Evolutionary conservation across 2,113 vertebrate species (phyloP).

Genomic region (Nibea coibor): DNA sequence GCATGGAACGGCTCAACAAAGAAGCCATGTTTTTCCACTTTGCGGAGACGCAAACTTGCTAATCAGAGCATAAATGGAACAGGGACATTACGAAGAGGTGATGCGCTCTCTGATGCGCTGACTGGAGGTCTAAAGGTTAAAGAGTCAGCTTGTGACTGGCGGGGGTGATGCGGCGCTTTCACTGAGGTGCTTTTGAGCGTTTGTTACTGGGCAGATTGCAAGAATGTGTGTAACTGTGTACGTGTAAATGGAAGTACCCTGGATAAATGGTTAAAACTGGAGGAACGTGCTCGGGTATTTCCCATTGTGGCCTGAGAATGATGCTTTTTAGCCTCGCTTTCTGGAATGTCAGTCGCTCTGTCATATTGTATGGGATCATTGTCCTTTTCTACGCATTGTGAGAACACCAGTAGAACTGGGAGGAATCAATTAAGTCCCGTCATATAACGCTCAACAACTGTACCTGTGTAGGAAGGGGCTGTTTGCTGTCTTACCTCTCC

Average conservation of each 20-base stretch:
- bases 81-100: no score
- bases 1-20: no score
- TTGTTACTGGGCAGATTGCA: no score
- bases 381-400: not conserved
- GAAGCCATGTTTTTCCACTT: no score
- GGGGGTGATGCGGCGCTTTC: no score
- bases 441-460: not conserved
- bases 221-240: no score
- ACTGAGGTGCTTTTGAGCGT: no score
- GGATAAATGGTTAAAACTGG: not conserved
- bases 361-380: conserved; percentile 9
- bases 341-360: not conserved
- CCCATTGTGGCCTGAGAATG: not conserved
- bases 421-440: conserved; percentile 1
- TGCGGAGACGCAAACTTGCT: no score
- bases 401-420: not conserved
- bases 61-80: no score
- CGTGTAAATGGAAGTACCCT: not conserved
- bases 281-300: not conserved
- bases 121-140: no score
- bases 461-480: not conserved
- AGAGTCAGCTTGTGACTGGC: no score
- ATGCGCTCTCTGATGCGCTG: no score
- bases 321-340: not conserved
- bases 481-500: not conserved